phyloP scores from a whole-genome alignment of 1,140 invertebrate species.

The Brachionus angularis region DNA sequence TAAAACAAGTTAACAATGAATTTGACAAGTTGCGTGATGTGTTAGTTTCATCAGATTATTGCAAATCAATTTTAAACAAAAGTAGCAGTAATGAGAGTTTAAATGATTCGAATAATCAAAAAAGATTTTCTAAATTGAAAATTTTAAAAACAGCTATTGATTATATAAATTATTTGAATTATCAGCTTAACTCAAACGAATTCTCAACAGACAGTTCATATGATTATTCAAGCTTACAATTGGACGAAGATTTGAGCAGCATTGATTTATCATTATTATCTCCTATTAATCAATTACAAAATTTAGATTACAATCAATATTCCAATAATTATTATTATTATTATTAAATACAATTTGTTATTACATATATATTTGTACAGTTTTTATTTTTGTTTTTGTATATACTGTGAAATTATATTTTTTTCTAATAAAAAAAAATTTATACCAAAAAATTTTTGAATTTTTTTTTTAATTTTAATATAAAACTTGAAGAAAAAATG shows the following conservation, averaged over 20 bases:
- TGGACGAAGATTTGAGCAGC: background rate
- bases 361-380: too few relatives aligned
- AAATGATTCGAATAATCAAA: background rate
- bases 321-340: too few relatives aligned
- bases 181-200: background rate
- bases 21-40: constrained; percentile 18
- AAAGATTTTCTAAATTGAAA: constrained; percentile 20
- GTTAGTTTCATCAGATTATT: background rate
- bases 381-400: too few relatives aligned
- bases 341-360: too few relatives aligned
- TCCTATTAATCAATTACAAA: too few relatives aligned
- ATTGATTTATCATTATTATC: constrained; percentile 31
- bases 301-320: too few relatives aligned
- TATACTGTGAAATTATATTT: too few relatives aligned
- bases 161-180: constrained; percentile 23
- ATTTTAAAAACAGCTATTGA: constrained; percentile 19
- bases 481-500: too few relatives aligned
- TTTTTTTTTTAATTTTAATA: too few relatives aligned
- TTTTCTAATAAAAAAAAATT: too few relatives aligned
- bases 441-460: too few relatives aligned
- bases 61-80: background rate
- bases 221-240: background rate
- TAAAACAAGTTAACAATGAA: constrained; percentile 30
- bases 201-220: background rate
- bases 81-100: constrained; percentile 6